Evolutionary conservation across 2,888 invertebrate genomes (phyloP).

Genomic region (Barypeithes pellucidus): DNA sequence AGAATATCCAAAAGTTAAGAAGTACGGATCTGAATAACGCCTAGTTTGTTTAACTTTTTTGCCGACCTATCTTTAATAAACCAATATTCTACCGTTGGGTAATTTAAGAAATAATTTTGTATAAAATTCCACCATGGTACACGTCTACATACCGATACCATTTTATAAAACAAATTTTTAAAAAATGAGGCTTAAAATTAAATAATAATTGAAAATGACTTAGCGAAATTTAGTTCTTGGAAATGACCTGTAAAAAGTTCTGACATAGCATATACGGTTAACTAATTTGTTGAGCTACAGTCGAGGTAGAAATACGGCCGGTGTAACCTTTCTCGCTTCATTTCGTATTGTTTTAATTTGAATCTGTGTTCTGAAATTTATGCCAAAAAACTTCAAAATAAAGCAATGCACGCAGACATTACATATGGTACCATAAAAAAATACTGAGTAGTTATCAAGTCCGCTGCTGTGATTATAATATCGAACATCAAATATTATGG

Average conservation of each 20-base stretch:
- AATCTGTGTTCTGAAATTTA: conserved; percentile 1
- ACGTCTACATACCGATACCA: conserved; percentile 30
- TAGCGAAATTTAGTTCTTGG: conserved; percentile 54
- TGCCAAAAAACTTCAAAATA: not conserved
- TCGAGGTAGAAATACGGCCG: conserved; percentile 35
- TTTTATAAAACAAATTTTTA: conserved; percentile 53
- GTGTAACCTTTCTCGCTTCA: conserved; percentile 24
- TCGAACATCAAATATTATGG: too few species aligned
- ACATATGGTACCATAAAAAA: too few species aligned
- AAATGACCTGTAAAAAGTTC: conserved; percentile 51
- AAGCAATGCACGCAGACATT: too few species aligned
- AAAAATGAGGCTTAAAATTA: conserved; percentile 56
- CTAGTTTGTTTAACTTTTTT: conserved; percentile 32
- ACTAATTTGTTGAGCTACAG: conserved; percentile 51
- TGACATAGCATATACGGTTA: conserved; percentile 53
- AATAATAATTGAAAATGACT: conserved; percentile 58
- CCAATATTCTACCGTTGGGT: conserved; percentile 43
- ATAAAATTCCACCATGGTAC: conserved; percentile 37
- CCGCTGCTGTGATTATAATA: too few species aligned
- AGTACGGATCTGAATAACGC: not conserved
- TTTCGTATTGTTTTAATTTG: conserved; percentile 27
- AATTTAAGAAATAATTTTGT: conserved; percentile 39
- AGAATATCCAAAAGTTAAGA: too few species aligned
- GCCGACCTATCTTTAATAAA: conserved; percentile 25
- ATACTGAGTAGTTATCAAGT: too few species aligned